Conservation (phyloP, 2,888 invertebrate species). For the Ophion slaviceki region DNA sequence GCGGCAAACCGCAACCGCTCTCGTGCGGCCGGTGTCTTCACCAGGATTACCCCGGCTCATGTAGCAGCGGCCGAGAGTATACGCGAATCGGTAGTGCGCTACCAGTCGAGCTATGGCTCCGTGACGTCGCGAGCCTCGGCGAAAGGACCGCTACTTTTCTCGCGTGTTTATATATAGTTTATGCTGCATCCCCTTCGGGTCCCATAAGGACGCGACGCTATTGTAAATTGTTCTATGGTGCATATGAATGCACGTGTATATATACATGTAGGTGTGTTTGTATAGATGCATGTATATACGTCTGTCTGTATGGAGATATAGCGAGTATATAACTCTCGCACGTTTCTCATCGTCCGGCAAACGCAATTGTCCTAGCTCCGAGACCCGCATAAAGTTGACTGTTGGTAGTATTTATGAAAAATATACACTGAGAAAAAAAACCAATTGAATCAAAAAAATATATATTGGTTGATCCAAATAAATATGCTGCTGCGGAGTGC, state of each 20-base stretch:
- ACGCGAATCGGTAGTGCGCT: slow-evolving; percentile 6
- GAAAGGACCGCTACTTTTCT: slow-evolving; percentile 37
- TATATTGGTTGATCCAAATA: neutral
- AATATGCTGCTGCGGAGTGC: no score
- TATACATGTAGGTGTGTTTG: neutral
- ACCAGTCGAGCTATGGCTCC: slow-evolving; percentile 17
- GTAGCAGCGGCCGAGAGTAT: neutral
- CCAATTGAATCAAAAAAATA: neutral
- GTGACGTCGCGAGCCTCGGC: slow-evolving; percentile 43
- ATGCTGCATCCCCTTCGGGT: neutral
- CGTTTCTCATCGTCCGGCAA: slow-evolving; percentile 72
- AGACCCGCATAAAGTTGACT: slow-evolving; percentile 66
- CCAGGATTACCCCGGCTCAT: slow-evolving; percentile 5
- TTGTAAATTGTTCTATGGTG: slow-evolving; percentile 77
- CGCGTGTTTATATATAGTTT: no score
- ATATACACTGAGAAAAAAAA: neutral
- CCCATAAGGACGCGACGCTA: slow-evolving; percentile 59
- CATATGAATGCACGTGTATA: slow-evolving; percentile 4
- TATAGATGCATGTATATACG: neutral
- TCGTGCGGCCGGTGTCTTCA: slow-evolving; percentile 63
- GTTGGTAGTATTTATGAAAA: slow-evolving; percentile 22
- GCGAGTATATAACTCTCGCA: slow-evolving; percentile 39
- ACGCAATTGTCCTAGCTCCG: slow-evolving; percentile 78
- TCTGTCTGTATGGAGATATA: slow-evolving; percentile 69
- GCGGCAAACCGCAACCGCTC: slow-evolving; percentile 78